Percentiles rank a stretch among this genome's conserved stretches.
phyloP scores from a whole-genome alignment of 2,888 invertebrate genomes.

The Mermis nigrescens region DNA sequence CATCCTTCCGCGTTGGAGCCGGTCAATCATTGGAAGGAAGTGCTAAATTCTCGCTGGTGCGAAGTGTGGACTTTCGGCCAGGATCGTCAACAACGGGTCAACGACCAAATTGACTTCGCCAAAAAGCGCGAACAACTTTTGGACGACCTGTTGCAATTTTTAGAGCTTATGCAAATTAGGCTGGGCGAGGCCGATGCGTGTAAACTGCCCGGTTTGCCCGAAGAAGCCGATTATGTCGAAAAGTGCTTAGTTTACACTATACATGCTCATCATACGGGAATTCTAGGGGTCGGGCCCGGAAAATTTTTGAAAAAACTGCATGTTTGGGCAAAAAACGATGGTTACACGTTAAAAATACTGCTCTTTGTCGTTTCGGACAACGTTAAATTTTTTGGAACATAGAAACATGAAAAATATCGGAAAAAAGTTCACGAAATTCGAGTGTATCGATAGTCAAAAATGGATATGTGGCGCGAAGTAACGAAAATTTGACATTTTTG shows the following conservation, averaged over 20 bases:
- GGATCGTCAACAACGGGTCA: constrained; percentile 62
- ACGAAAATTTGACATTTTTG: too few species aligned
- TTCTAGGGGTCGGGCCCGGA: not conserved
- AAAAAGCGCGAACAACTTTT: constrained; percentile 66
- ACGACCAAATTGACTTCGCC: constrained; percentile 56
- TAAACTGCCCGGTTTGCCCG: constrained; percentile 70
- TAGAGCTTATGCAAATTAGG: constrained; percentile 65
- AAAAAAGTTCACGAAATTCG: too few species aligned
- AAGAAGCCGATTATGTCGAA: constrained; percentile 68
- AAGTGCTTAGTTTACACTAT: constrained; percentile 26
- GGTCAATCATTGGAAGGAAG: constrained; percentile 96
- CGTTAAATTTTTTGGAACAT: too few species aligned
- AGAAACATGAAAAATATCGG: too few species aligned
- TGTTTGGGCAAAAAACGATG: too few species aligned
- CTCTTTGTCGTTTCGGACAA: too few species aligned
- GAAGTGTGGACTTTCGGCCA: constrained; percentile 29
- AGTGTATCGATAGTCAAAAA: too few species aligned
- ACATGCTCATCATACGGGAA: not conserved
- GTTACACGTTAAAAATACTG: too few species aligned
- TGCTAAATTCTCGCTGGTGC: constrained; percentile 76
- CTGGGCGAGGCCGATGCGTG: constrained; percentile 61
- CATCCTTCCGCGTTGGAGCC: constrained; percentile 91
- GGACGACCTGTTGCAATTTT: constrained; percentile 83
- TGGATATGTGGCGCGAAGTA: too few species aligned
- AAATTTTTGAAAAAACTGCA: not conserved